Conservation (phyloP, 2,888 invertebrate genomes). For the Brachycybe producta region DNA sequence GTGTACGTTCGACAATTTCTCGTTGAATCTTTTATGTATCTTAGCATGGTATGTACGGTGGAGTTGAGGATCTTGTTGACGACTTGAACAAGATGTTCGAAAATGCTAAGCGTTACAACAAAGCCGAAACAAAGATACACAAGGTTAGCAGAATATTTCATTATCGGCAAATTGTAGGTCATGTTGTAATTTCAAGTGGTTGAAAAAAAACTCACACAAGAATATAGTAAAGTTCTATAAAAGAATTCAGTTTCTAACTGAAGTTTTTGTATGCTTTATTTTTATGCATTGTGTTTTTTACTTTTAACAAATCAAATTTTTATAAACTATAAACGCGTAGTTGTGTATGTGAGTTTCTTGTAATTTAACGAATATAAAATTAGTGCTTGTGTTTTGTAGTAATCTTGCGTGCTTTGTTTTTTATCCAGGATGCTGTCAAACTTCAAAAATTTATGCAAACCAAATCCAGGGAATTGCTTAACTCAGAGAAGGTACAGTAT, state of each 20-base stretch:
- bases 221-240: no score
- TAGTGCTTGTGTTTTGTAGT: slow-evolving; percentile 11
- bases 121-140: slow-evolving; percentile 63
- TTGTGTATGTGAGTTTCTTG: no score
- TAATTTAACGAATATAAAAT: slow-evolving; percentile 12
- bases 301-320: no score
- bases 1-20: no score
- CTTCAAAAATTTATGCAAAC: slow-evolving; percentile 71
- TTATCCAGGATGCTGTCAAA: slow-evolving; percentile 58
- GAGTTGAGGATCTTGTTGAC: slow-evolving; percentile 73
- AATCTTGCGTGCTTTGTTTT: neutral
- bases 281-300: no score
- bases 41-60: slow-evolving; percentile 61
- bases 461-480: slow-evolving; percentile 59
- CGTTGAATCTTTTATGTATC: slow-evolving; percentile 21
- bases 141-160: slow-evolving; percentile 52
- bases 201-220: no score
- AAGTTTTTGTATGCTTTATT: no score
- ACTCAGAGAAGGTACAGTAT: slow-evolving; percentile 35
- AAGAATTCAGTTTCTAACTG: no score
- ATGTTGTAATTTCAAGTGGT: neutral
- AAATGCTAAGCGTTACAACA: slow-evolving; percentile 84
- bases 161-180: neutral
- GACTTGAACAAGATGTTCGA: slow-evolving; percentile 95
- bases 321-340: no score